Percentiles rank a stretch among this genome's conserved stretches.
These are phyloP conservation scores for Lycophotia porphyrea DNA, from an alignment of 2,888 invertebrate genomes.

Conservation along the genomic window DNA sequence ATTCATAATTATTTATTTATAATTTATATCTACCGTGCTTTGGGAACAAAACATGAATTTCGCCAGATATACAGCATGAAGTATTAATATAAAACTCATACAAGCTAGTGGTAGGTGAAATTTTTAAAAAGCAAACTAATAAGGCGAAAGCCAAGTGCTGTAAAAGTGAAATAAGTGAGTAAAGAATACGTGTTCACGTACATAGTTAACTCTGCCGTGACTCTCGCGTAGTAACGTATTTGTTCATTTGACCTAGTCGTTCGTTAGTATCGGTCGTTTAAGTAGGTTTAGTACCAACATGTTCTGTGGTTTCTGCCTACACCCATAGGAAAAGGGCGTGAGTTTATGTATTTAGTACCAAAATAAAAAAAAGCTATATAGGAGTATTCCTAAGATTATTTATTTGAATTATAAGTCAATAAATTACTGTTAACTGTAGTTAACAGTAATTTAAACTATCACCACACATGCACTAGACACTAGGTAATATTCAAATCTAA, in stretches of 20 bases:
- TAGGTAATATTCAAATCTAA: not conserved
- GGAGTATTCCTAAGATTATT: not conserved
- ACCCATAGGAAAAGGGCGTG: too few species aligned
- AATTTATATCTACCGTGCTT: not conserved
- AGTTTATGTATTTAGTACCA: not conserved
- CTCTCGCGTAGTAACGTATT: slow-evolving; percentile 48
- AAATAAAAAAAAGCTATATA: not conserved
- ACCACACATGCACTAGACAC: not conserved
- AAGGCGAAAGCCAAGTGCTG: slow-evolving; percentile 28
- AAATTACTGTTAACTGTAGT: too few species aligned
- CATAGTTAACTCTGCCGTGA: slow-evolving; percentile 40
- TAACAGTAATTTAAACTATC: not conserved
- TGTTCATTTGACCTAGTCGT: slow-evolving; percentile 58
- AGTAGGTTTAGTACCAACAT: not conserved
- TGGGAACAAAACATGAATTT: not conserved
- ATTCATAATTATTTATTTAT: too few species aligned
- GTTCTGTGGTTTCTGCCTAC: too few species aligned
- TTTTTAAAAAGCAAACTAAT: slow-evolving; percentile 45
- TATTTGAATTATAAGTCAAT: not conserved
- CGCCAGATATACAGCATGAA: not conserved
- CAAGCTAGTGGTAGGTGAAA: not conserved
- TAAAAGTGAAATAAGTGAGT: slow-evolving; percentile 51
- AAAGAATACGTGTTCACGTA: slow-evolving; percentile 45
- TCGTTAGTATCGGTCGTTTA: slow-evolving; percentile 17
- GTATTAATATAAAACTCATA: slow-evolving; percentile 15